phyloP scores from a whole-genome alignment of 2,888 invertebrate genomes.

The Parnassius glacialis region DNA sequence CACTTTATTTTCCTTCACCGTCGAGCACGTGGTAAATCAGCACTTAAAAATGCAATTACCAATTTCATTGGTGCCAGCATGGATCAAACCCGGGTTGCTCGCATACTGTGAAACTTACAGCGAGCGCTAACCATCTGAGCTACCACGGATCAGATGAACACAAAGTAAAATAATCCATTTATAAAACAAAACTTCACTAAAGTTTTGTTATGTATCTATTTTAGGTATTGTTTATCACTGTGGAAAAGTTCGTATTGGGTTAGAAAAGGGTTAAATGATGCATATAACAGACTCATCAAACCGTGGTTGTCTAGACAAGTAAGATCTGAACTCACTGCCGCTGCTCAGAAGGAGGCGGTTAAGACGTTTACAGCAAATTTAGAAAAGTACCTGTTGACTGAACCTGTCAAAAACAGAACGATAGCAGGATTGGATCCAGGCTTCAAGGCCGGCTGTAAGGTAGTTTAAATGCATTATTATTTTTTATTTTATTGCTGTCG shows the following conservation, averaged over 20 bases:
- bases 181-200: neutral
- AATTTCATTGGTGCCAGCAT: no score
- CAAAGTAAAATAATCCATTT: neutral
- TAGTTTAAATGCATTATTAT: slow-evolving; percentile 41
- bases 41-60: no score
- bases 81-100: no score
- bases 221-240: slow-evolving; percentile 62
- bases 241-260: slow-evolving; percentile 68
- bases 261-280: slow-evolving; percentile 63
- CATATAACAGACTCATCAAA: slow-evolving; percentile 73
- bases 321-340: slow-evolving; percentile 86
- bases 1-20: no score
- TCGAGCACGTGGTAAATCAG: no score
- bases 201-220: slow-evolving; percentile 9
- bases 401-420: slow-evolving; percentile 89
- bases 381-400: slow-evolving; percentile 89
- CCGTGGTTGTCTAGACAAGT: slow-evolving; percentile 86
- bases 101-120: no score
- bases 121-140: no score
- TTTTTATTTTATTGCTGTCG: neutral
- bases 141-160: no score
- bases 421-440: slow-evolving; percentile 96
- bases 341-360: slow-evolving; percentile 90
- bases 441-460: slow-evolving; percentile 93
- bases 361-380: slow-evolving; percentile 92